phyloP scores from a whole-genome alignment of 2,888 invertebrate genomes.

The Ectemnius cavifrons region DNA sequence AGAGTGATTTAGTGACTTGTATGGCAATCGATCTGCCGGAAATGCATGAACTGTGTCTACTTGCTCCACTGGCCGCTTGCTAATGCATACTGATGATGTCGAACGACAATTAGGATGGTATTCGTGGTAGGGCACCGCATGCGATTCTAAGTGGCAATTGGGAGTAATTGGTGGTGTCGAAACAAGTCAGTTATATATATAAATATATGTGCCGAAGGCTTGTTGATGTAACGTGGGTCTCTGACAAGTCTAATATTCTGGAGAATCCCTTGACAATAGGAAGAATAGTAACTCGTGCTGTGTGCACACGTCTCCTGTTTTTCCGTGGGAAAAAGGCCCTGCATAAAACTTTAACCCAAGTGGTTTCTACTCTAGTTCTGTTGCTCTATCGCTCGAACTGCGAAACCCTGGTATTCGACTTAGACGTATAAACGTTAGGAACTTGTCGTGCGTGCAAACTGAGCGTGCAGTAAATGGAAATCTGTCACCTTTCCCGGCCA shows the following conservation, averaged over 20 bases:
- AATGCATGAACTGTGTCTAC: slow-evolving; percentile 33
- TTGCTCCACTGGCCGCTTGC: slow-evolving; percentile 24
- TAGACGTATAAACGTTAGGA: slow-evolving; percentile 40
- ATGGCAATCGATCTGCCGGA: slow-evolving; percentile 41
- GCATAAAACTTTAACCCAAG: too few relatives aligned
- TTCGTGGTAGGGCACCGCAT: slow-evolving; percentile 18
- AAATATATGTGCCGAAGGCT: too few relatives aligned
- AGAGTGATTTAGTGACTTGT: slow-evolving; percentile 26
- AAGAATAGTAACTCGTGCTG: too few relatives aligned
- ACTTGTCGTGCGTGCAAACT: slow-evolving; percentile 59
- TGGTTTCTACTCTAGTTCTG: slow-evolving; percentile 33
- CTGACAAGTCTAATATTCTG: too few relatives aligned
- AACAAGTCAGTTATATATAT: too few relatives aligned
- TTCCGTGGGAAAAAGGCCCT: not conserved
- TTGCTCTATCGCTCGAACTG: slow-evolving; percentile 19
- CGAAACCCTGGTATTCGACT: not conserved
- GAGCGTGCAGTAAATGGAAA: slow-evolving; percentile 72
- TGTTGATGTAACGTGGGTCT: too few relatives aligned
- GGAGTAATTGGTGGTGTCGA: too few relatives aligned
- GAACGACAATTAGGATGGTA: slow-evolving; percentile 26
- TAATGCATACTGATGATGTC: slow-evolving; percentile 16
- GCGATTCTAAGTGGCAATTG: slow-evolving; percentile 7
- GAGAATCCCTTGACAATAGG: too few relatives aligned
- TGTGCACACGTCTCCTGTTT: too few relatives aligned
- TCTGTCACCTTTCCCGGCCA: slow-evolving; percentile 75